phyloP scores from a whole-genome alignment of 2,113 vertebrate species.

The Aphyosemion australe region DNA sequence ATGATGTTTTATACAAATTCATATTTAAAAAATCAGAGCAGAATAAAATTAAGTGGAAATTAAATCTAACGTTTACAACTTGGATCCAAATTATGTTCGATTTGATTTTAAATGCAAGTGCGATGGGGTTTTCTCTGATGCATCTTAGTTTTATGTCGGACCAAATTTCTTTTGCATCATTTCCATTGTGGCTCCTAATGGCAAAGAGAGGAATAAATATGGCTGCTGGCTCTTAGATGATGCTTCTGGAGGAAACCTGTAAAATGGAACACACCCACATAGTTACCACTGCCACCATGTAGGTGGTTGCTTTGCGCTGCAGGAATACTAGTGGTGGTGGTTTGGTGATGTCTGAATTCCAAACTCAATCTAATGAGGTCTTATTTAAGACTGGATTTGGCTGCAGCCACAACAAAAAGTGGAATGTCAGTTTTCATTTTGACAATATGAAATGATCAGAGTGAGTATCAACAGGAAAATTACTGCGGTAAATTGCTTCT shows the following conservation, averaged over 20 bases:
- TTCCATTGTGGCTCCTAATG: too few species aligned
- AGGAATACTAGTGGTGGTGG: neutral
- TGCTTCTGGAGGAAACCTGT: neutral
- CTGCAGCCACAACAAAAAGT: constrained; percentile 9
- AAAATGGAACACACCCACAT: neutral
- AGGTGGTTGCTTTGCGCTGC: neutral
- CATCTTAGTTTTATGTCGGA: neutral
- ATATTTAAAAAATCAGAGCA: neutral
- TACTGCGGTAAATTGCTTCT: neutral
- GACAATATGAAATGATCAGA: constrained; percentile 7
- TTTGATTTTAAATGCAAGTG: neutral
- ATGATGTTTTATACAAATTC: neutral
- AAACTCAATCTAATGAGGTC: neutral
- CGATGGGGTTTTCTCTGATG: too few species aligned
- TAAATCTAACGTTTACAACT: neutral
- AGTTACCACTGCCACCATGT: neutral
- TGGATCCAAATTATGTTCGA: neutral
- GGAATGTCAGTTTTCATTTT: constrained; percentile 26
- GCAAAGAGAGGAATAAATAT: neutral
- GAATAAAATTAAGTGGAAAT: neutral
- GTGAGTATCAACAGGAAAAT: neutral
- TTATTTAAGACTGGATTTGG: neutral
- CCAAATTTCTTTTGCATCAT: neutral
- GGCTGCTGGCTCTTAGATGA: neutral
- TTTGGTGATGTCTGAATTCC: neutral